A percentile compares a stretch with the other conserved stretches of the same genome.
phyloP scores from a whole-genome alignment of 2,888 invertebrate species.

The Cacoxenus indagator region DNA sequence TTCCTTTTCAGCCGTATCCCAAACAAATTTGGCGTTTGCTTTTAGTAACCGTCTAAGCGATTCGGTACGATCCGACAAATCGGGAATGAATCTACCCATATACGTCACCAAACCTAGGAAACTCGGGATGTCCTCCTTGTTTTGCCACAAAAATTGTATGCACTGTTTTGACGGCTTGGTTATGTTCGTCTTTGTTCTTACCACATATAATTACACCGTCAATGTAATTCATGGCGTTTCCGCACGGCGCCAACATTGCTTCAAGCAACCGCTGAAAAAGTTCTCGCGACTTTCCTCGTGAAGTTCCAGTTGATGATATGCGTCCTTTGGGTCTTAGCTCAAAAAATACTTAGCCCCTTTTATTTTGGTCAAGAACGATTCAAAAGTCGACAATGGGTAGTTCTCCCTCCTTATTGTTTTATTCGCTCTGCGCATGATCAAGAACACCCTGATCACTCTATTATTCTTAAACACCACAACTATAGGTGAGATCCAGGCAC shows the following conservation, averaged over 20 bases:
- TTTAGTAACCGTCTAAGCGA: background rate
- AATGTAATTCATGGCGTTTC: no score
- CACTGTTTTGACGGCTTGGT: background rate
- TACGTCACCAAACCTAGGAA: background rate
- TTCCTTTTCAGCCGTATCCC: no score
- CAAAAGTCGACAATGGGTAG: no score
- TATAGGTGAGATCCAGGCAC: constrained; percentile 58
- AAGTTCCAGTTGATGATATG: background rate
- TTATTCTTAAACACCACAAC: constrained; percentile 52
- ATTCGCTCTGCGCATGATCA: constrained; percentile 60
- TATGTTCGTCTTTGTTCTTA: no score
- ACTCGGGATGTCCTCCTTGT: background rate
- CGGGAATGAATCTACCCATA: background rate
- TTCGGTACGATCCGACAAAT: background rate
- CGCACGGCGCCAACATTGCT: no score
- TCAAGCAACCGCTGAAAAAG: no score
- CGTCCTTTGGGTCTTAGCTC: background rate
- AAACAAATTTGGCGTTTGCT: no score
- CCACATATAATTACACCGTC: no score
- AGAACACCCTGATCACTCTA: constrained; percentile 54
- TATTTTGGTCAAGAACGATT: no score
- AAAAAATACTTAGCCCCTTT: constrained; percentile 18
- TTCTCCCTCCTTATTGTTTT: no score
- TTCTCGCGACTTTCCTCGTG: background rate
- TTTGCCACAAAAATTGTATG: background rate